A percentile compares a stretch with the other conserved stretches of the same genome.
phyloP scores from a whole-genome alignment of 2,797 vertebrate genomes.

The Botia kubotai region DNA sequence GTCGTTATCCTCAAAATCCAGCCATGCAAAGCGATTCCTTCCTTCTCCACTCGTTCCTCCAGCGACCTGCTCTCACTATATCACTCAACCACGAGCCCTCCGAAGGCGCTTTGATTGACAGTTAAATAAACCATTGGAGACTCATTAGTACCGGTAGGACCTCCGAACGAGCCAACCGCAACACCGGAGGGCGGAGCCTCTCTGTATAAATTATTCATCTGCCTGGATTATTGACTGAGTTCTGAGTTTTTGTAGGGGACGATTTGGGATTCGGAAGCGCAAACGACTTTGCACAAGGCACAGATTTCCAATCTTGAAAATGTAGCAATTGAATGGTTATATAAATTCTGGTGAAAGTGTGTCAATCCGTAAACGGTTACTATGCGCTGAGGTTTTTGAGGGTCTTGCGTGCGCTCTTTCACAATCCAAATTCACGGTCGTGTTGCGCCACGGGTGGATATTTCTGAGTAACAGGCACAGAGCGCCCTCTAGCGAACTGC shows the following conservation, averaged over 20 bases:
- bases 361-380: slow-evolving; percentile 1
- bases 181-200: slow-evolving; percentile 11
- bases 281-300: neutral
- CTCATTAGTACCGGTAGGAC: slow-evolving; percentile 8
- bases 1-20: slow-evolving; percentile 58
- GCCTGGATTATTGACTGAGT: neutral
- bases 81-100: slow-evolving; percentile 43
- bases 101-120: slow-evolving; percentile 61
- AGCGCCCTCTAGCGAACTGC: slow-evolving; percentile 31
- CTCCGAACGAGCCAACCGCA: slow-evolving; percentile 38
- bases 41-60: slow-evolving; percentile 28
- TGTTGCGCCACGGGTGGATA: neutral
- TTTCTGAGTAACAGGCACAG: neutral
- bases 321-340: neutral
- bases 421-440: neutral
- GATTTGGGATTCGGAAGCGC: neutral
- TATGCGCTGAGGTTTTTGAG: neutral
- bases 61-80: slow-evolving; percentile 33
- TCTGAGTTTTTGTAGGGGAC: neutral
- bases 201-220: slow-evolving; percentile 2
- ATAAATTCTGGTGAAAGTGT: neutral
- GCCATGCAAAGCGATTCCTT: slow-evolving; percentile 34
- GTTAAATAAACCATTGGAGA: slow-evolving; percentile 65
- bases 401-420: neutral
- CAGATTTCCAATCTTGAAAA: neutral